A percentile compares a stretch with the other conserved stretches of the same genome.
phyloP scores from a whole-genome alignment of 1,140 invertebrate species.

The Akabosia matsudoensis region DNA sequence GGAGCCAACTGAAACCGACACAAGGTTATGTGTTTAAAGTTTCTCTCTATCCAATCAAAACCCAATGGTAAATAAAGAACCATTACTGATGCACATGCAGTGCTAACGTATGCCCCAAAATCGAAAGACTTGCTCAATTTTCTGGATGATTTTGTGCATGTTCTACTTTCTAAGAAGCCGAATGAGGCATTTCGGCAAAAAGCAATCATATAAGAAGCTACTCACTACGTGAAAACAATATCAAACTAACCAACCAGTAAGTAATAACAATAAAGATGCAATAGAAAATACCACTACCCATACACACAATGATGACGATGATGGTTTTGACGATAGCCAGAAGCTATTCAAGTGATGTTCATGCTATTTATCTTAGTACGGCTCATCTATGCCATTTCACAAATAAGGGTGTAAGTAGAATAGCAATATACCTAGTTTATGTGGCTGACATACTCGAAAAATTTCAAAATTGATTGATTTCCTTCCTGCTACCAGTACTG shows the following conservation, averaged over 20 bases:
- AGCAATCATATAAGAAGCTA: neutral
- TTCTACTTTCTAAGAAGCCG: neutral
- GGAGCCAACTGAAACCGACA: too few relatives aligned
- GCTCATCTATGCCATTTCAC: neutral
- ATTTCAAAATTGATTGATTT: slow-evolving; percentile 18
- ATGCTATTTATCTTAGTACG: neutral
- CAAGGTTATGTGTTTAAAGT: too few relatives aligned
- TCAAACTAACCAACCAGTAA: too few relatives aligned
- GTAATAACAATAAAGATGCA: too few relatives aligned
- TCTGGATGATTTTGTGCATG: neutral
- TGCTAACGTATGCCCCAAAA: too few relatives aligned
- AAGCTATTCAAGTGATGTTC: neutral
- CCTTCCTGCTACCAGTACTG: slow-evolving; percentile 10
- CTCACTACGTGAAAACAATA: too few relatives aligned
- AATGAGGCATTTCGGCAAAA: neutral
- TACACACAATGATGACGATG: neutral
- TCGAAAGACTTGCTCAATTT: too few relatives aligned
- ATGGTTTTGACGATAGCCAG: neutral
- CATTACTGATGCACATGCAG: too few relatives aligned
- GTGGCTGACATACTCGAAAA: too few relatives aligned
- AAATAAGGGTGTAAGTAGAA: neutral
- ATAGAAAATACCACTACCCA: neutral
- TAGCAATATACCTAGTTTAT: too few relatives aligned
- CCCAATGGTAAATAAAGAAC: too few relatives aligned
- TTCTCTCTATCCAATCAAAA: too few relatives aligned